Conservation (phyloP, 2,888 invertebrate species). For the Brenthis daphne region DNA sequence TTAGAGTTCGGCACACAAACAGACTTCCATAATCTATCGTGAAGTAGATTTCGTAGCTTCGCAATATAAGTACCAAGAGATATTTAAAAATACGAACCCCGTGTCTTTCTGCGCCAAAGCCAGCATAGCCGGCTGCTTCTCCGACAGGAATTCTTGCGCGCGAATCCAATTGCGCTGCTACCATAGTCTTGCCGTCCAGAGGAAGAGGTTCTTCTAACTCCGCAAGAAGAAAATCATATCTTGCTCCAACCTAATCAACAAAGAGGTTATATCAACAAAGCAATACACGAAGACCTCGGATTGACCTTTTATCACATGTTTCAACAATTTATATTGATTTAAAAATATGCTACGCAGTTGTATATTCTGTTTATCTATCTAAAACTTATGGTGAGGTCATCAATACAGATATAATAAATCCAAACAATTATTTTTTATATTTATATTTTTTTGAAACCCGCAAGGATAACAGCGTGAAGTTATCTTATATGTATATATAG, state of each 20-base stretch:
- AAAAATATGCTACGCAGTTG: conserved; percentile 18
- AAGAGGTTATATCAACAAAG: conserved; percentile 15
- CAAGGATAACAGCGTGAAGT: too few relatives aligned
- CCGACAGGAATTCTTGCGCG: conserved; percentile 44
- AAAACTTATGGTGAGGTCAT: too few relatives aligned
- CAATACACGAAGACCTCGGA: conserved; percentile 3
- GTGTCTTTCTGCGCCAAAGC: conserved; percentile 68
- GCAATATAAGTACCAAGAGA: not conserved
- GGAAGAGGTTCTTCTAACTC: conserved; percentile 65
- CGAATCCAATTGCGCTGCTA: conserved; percentile 57
- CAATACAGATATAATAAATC: too few relatives aligned
- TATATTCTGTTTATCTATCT: not conserved
- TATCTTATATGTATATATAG: too few relatives aligned
- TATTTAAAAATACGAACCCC: conserved; percentile 55
- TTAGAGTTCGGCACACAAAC: too few relatives aligned
- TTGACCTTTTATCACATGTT: conserved; percentile 22
- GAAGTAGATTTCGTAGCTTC: too few relatives aligned
- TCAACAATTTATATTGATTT: conserved; percentile 17
- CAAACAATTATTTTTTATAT: too few relatives aligned
- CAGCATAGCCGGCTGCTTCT: conserved; percentile 61
- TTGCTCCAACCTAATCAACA: conserved; percentile 62
- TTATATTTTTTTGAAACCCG: too few relatives aligned
- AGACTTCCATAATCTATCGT: too few relatives aligned
- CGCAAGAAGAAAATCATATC: conserved; percentile 70
- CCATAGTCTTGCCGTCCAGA: conserved; percentile 59